Conservation (phyloP, 1,140 invertebrate genomes). For the Aporrectodea caliginosa region DNA sequence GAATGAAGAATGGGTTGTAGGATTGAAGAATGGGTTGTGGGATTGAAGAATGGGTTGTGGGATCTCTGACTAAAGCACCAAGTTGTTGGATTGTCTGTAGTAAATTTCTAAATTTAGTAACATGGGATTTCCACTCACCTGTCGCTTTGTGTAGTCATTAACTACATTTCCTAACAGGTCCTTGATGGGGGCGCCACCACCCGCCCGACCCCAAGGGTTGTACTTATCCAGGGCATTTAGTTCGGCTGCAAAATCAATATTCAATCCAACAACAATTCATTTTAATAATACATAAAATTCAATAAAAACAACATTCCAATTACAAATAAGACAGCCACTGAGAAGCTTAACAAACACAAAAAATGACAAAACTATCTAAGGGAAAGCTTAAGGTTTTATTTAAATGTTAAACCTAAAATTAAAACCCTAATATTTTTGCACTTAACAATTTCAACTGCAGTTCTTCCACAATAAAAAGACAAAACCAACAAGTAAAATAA, state of each 20-base stretch:
- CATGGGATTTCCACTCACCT: conserved; percentile 34
- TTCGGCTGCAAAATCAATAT: conserved; percentile 38
- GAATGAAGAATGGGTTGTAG: too few species aligned
- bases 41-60: too few species aligned
- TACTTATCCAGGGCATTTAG: conserved; percentile 32
- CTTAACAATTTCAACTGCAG: not conserved
- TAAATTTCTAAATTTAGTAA: not conserved
- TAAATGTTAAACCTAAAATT: too few species aligned
- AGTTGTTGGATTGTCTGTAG: too few species aligned
- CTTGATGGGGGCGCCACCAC: conserved; percentile 48
- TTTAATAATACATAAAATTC: not conserved
- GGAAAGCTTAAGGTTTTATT: not conserved
- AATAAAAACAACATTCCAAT: not conserved
- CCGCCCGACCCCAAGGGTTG: conserved; percentile 51
- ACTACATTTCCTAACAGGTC: conserved; percentile 41
- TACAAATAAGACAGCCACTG: not conserved
- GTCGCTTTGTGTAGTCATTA: conserved; percentile 45
- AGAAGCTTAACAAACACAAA: not conserved
- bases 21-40: too few species aligned
- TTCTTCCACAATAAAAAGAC: not conserved
- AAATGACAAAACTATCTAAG: not conserved
- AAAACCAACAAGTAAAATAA: not conserved
- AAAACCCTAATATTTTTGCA: not conserved
- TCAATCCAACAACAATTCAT: conserved; percentile 12
- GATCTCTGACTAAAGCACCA: too few species aligned